Conservation (phyloP, 2,797 vertebrate genomes). For the Halcyon chelicuti region DNA sequence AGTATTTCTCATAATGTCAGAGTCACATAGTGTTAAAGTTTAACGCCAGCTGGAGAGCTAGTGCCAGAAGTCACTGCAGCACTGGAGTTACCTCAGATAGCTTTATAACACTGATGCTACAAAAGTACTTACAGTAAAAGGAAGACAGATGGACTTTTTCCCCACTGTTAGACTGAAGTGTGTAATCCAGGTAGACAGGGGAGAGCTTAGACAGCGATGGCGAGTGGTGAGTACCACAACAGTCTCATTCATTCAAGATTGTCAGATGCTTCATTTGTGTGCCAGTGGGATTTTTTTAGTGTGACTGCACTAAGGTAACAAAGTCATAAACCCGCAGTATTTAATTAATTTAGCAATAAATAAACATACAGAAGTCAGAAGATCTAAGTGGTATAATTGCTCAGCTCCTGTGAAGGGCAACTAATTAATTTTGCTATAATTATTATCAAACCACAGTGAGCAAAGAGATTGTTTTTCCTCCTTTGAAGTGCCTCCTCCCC, state of each 20-base stretch:
- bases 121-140: neutral
- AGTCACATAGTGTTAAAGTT: neutral
- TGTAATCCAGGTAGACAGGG: neutral
- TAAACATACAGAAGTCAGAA: neutral
- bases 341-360: constrained; percentile 53
- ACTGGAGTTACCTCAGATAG: neutral
- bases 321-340: constrained; percentile 2
- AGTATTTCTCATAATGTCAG: neutral
- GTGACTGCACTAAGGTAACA: neutral
- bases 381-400: neutral
- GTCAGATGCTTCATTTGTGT: neutral
- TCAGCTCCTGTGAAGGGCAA: constrained; percentile 5
- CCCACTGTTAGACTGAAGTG: neutral
- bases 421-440: constrained; percentile 46
- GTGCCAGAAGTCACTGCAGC: neutral
- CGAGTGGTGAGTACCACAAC: neutral
- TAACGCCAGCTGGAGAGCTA: neutral
- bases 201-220: neutral
- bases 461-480: neutral
- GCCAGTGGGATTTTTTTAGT: neutral
- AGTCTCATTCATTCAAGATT: neutral
- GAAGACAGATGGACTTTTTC: neutral
- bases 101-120: neutral
- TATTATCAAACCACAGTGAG: neutral
- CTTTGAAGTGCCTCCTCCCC: neutral